Evolutionary conservation across 35 echinoderm and acorn worm species (phyloP), one percentile per base, ranked within the genome.

Genomic region (Apostichopus parvimensis): DNA sequence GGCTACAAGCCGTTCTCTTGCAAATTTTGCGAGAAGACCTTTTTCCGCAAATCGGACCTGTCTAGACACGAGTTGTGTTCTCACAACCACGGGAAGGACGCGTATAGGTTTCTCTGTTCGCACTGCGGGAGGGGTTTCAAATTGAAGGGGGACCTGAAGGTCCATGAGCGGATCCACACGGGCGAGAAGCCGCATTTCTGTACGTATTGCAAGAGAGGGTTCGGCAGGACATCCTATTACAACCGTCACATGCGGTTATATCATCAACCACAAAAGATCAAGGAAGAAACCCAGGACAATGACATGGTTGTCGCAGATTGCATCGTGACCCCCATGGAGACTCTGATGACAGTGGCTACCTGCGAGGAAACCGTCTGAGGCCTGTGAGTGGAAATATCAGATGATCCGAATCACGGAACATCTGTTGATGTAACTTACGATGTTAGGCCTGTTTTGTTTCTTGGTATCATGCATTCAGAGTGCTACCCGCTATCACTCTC

Each of bases 71-170:
- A 88, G 34, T 14, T 88, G 21, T 72, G 68, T 88, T 66, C 57
- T 4, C 86, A 88, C 86, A 88, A 60, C 9, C 34, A 72, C 34
- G 68, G 45, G 86, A 88, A 88, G 64, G 86, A 88, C 34, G 86
- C 86, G 2, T 88, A 88, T 20, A 66, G 57, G 57, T 88, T 88
- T 9, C 62, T 88, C 1, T 88, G 86, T 73, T 66, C 57, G 8
- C 86, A 88, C 61, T 88, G 86, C 34, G 86, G 86, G 86, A 68
- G 68, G 62, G 86, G 23, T 23, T 88, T 88, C 61, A 88, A 88
- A 26, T 66, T 88, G 61, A 88, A 88, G 18, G 86, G 86, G 7
- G 86, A 88, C 64, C 10, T 88, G 45, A 88, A 88, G 64, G 21
- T 88, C 1, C 86, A 88, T 14, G 86, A 88, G 53, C 71, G 68